phyloP scores from a whole-genome alignment of 30 jellyfish, hydroid and myxozoan genomes.

The Rhopilema esculentum region DNA sequence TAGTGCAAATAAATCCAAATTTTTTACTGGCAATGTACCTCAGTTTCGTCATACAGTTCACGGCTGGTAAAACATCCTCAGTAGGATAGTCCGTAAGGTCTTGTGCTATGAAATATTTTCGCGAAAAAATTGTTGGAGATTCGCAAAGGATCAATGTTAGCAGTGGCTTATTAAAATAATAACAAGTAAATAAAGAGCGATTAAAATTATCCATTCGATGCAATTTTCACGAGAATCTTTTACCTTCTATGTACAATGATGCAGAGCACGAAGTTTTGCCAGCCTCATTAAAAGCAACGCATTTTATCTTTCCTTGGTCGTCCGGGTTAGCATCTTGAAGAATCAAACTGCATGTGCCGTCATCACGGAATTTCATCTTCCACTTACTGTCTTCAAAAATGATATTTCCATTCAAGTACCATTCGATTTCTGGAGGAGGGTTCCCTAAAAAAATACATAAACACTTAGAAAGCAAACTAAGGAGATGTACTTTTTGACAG shows the following conservation, averaged over 20 bases:
- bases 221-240: neutral
- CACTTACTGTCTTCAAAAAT: conserved; percentile 68
- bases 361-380: conserved; percentile 75
- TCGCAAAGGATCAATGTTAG: no score
- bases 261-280: conserved; percentile 85
- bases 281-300: conserved; percentile 79
- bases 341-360: conserved; percentile 77
- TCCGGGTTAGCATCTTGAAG: conserved; percentile 63
- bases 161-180: no score
- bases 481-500: no score
- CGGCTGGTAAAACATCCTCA: no score
- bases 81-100: no score
- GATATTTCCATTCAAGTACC: conserved; percentile 72
- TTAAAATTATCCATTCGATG: no score
- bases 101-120: no score
- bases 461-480: neutral
- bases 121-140: no score
- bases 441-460: conserved; percentile 44
- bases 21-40: no score
- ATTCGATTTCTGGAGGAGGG: conserved; percentile 73
- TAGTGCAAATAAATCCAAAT: no score
- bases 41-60: no score
- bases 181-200: no score
- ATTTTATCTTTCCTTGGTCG: conserved; percentile 86
- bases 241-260: conserved; percentile 89